phyloP scores from a whole-genome alignment of 1,140 invertebrate species.

The Dendroctonus ponderosae region DNA sequence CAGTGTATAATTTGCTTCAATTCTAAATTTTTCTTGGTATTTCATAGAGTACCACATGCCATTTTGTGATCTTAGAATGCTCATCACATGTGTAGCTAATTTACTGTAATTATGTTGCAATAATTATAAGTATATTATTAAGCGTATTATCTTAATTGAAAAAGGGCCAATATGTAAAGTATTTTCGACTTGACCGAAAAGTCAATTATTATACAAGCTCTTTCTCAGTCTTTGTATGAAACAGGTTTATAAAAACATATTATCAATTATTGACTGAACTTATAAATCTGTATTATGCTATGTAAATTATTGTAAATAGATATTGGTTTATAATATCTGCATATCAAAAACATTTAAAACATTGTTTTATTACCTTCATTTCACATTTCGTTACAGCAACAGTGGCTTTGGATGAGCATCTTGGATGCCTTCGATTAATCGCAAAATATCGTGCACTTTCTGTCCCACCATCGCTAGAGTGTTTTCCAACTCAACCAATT shows the following conservation, averaged over 20 bases:
- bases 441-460: slow-evolving; percentile 15
- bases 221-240: background rate
- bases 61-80: slow-evolving; percentile 47
- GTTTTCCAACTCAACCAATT: slow-evolving; percentile 22
- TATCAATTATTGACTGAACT: slow-evolving; percentile 40
- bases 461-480: slow-evolving; percentile 12
- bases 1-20: background rate
- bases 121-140: slow-evolving; percentile 7
- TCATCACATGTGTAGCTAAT: slow-evolving; percentile 43
- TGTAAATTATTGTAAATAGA: slow-evolving; percentile 40
- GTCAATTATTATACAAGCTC: background rate
- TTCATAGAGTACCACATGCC: slow-evolving; percentile 15
- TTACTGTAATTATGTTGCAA: slow-evolving; percentile 12
- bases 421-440: slow-evolving; percentile 27
- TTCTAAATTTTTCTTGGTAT: background rate
- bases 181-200: background rate
- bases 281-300: slow-evolving; percentile 39
- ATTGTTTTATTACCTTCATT: background rate
- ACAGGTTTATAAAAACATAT: slow-evolving; percentile 37
- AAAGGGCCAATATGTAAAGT: background rate
- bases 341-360: slow-evolving; percentile 15
- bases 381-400: no score
- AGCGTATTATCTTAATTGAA: slow-evolving; percentile 1
- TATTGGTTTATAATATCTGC: slow-evolving; percentile 39
- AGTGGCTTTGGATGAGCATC: background rate